These are phyloP conservation scores for Drosophila siamana DNA, from an alignment of 2,888 invertebrate genomes.

Conservation along the genomic window DNA sequence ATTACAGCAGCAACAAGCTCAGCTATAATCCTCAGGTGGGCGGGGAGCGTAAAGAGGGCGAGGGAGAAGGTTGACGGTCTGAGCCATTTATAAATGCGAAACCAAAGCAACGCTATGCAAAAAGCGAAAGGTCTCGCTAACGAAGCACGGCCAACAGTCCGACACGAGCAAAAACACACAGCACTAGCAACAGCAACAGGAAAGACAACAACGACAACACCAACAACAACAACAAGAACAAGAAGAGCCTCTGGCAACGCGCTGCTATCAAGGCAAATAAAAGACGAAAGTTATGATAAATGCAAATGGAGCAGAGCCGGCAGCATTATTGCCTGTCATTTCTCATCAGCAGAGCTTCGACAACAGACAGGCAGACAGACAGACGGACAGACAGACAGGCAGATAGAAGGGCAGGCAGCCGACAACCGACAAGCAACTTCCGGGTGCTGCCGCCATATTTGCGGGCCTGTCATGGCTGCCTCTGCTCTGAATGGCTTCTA, in stretches of 20 bases:
- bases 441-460: constrained; percentile 78
- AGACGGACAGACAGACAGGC: constrained; percentile 5
- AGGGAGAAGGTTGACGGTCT: not conserved
- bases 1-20: constrained; percentile 37
- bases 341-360: constrained; percentile 69
- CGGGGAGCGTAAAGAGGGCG: constrained; percentile 12
- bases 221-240: constrained; percentile 25
- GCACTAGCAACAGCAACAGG: constrained; percentile 29
- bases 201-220: constrained; percentile 21
- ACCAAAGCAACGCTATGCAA: constrained; percentile 57
- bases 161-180: constrained; percentile 19
- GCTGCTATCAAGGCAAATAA: constrained; percentile 67
- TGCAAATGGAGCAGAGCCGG: constrained; percentile 76
- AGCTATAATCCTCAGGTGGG: constrained; percentile 40
- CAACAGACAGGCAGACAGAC: constrained; percentile 23
- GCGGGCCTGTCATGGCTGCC: constrained; percentile 62
- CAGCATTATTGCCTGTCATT: constrained; percentile 79
- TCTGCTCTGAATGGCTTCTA: constrained; percentile 70
- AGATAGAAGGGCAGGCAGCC: constrained; percentile 2
- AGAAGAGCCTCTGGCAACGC: constrained; percentile 38
- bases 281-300: constrained; percentile 79
- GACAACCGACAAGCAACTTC: constrained; percentile 65
- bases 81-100: constrained; percentile 51
- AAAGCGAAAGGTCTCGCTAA: constrained; percentile 44
- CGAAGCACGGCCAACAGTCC: constrained; percentile 38